Evolutionary conservation across 2,797 vertebrate genomes (phyloP).

Genomic region (Saxicola maurus): DNA sequence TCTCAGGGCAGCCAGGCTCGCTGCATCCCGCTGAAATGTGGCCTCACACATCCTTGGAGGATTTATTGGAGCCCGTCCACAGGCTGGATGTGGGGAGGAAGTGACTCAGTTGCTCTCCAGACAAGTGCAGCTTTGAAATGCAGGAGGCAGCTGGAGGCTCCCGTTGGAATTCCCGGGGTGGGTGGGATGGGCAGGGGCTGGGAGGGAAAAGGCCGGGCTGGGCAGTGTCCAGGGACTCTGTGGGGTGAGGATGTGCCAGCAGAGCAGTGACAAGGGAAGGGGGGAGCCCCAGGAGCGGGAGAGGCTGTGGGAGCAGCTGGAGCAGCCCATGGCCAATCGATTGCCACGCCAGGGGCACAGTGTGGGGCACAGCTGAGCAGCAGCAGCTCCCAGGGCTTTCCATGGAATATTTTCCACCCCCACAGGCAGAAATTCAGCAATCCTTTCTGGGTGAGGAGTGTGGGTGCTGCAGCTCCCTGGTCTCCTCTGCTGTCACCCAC

Average conservation of each 20-base stretch:
- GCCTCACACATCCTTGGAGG: slow-evolving; percentile 43
- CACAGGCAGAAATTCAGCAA: not conserved
- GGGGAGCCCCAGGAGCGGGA: fast-evolving
- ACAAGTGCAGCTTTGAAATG: slow-evolving; percentile 61
- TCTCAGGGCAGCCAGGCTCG: not conserved
- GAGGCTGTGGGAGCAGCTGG: not conserved
- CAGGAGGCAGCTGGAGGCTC: not conserved
- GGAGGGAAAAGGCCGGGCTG: too few species aligned
- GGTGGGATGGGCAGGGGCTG: too few species aligned
- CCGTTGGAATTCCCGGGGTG: not conserved
- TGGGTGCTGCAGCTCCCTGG: fast-evolving
- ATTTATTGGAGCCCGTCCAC: slow-evolving; percentile 46
- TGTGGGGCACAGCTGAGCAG: not conserved
- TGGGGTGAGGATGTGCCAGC: fast-evolving
- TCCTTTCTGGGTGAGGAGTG: not conserved
- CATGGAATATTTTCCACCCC: fast-evolving
- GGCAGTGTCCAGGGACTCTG: not conserved
- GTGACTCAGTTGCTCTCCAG: slow-evolving; percentile 61
- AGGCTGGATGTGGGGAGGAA: slow-evolving; percentile 56
- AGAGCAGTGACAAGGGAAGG: not conserved
- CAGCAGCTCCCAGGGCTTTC: not conserved
- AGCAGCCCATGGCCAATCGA: not conserved
- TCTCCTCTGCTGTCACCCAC: fast-evolving
- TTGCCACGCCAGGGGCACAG: not conserved
- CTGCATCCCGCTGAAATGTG: slow-evolving; percentile 32